phyloP scores from a whole-genome alignment of 1,140 invertebrate genomes.

The Cotesia typhae region DNA sequence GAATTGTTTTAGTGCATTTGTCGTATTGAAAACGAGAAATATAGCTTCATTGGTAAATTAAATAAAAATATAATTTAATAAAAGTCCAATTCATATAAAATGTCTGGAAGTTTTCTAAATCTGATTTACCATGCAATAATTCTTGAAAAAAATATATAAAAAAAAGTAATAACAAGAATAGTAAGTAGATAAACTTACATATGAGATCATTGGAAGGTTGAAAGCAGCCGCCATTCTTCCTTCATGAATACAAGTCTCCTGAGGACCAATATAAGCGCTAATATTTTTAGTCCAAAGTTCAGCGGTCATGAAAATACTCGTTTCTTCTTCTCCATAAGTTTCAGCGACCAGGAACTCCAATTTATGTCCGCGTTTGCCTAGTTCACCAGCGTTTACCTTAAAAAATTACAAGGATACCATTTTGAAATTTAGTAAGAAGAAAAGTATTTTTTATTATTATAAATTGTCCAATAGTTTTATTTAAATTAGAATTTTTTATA shows the following conservation, averaged over 20 bases:
- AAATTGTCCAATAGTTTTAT: no score
- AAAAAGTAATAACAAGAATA: not conserved
- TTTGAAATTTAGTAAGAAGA: not conserved
- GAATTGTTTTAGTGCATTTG: constrained; percentile 16
- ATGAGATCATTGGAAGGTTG: constrained; percentile 88
- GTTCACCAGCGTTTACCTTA: constrained; percentile 67
- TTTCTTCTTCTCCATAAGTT: constrained; percentile 89
- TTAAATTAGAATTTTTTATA: no score
- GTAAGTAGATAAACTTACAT: constrained; percentile 67
- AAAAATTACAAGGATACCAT: not conserved
- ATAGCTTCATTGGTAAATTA: not conserved
- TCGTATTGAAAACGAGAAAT: constrained; percentile 1
- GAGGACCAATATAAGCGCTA: constrained; percentile 91
- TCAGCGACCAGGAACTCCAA: constrained; percentile 88
- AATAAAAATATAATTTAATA: not conserved
- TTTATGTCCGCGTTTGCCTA: constrained; percentile 72
- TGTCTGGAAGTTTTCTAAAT: not conserved
- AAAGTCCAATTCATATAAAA: not conserved
- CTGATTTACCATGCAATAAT: no score
- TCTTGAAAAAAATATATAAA: not conserved
- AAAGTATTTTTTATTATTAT: no score
- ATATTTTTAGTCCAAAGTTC: constrained; percentile 86
- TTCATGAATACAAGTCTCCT: constrained; percentile 95
- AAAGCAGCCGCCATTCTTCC: constrained; percentile 94
- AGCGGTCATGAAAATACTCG: constrained; percentile 86